A percentile compares a stretch with the other conserved stretches of the same genome.
Conservation (phyloP, 2,888 invertebrate genomes). For the Thera britannica region DNA sequence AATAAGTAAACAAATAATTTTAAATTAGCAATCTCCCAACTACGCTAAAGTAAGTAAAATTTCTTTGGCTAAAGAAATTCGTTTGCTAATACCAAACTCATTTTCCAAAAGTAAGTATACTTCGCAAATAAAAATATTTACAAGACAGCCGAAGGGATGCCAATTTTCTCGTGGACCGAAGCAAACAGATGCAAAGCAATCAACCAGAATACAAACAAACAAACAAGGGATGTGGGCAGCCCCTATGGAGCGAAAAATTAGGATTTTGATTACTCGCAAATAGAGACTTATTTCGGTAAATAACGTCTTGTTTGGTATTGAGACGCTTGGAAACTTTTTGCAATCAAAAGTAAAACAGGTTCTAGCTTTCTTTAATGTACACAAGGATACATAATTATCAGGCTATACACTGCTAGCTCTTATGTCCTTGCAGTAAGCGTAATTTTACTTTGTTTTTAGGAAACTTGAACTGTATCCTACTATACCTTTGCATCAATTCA, state of each 20-base stretch:
- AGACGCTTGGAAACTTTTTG: not conserved
- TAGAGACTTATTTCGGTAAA: constrained; percentile 28
- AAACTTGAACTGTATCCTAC: too few relatives aligned
- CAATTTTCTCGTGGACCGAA: constrained; percentile 41
- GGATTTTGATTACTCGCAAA: constrained; percentile 41
- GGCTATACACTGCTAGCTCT: too few relatives aligned
- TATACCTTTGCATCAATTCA: too few relatives aligned
- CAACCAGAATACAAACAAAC: constrained; percentile 40
- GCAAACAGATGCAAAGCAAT: constrained; percentile 43
- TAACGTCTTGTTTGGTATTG: constrained; percentile 10
- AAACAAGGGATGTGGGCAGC: constrained; percentile 24
- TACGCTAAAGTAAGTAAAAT: not conserved
- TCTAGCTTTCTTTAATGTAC: too few relatives aligned
- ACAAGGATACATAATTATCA: too few relatives aligned
- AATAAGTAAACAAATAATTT: too few relatives aligned
- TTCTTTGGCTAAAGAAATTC: not conserved
- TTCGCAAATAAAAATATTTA: constrained; percentile 40
- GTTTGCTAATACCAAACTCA: constrained; percentile 4
- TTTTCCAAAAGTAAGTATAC: constrained; percentile 23
- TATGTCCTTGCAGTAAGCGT: too few relatives aligned
- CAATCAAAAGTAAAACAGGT: not conserved
- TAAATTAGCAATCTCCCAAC: too few relatives aligned
- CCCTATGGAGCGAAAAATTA: constrained; percentile 39
- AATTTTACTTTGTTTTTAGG: too few relatives aligned
- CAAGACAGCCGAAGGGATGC: constrained; percentile 35